Conservation (phyloP, 2,113 vertebrate species). For the Cathartes aura region DNA sequence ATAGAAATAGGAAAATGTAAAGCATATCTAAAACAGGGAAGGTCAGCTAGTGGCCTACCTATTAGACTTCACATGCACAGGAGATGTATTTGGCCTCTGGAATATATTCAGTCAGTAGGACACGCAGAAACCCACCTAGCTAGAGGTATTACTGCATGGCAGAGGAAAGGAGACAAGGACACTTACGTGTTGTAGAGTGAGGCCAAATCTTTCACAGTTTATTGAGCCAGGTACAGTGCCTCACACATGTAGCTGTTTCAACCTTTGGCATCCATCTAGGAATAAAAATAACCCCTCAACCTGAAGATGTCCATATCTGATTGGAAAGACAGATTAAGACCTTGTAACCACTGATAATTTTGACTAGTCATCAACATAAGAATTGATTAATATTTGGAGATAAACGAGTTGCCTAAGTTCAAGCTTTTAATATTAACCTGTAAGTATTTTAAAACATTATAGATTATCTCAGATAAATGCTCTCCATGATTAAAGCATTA, state of each 20-base stretch:
- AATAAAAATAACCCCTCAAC: not conserved
- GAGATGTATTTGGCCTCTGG: not conserved
- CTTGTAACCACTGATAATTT: not conserved
- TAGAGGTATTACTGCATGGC: not conserved
- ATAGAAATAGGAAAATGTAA: not conserved
- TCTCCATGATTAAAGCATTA: not conserved
- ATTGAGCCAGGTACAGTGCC: not conserved
- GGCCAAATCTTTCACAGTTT: not conserved
- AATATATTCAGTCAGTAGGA: not conserved
- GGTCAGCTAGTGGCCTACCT: not conserved
- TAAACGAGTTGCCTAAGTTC: not conserved
- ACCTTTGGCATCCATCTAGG: not conserved
- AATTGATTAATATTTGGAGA: not conserved
- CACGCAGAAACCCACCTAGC: not conserved
- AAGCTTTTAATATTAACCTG: not conserved
- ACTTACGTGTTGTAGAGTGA: accelerated
- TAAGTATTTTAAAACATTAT: not conserved
- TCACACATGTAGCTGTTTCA: not conserved
- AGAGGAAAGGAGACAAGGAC: not conserved
- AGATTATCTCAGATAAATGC: not conserved
- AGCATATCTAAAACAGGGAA: not conserved
- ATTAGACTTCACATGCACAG: not conserved
- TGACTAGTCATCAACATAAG: not conserved
- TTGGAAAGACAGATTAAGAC: not conserved
- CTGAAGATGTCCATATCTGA: not conserved